A percentile compares a stretch with the other conserved stretches of the same genome.
Evolutionary conservation across 1,140 invertebrate genomes (phyloP).

Genomic region (Samia ricini): DNA sequence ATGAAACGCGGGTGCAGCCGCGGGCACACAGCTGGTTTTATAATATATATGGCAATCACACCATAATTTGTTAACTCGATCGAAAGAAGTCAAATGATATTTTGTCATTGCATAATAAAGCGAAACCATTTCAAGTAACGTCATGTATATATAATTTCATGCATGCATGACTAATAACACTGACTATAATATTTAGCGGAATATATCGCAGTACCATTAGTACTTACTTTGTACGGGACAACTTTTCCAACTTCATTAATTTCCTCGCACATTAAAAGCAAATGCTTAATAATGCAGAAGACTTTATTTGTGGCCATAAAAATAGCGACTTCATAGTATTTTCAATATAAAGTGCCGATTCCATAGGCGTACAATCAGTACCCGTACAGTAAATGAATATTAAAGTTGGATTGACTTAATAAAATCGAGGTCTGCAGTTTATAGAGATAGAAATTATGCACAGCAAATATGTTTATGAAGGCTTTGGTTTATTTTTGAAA

Average conservation of each 20-base stretch:
- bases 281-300: constrained; percentile 52
- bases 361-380: no score
- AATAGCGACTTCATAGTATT: constrained; percentile 18
- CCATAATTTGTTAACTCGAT: no score
- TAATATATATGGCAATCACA: no score
- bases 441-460: no score
- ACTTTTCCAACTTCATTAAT: constrained; percentile 58
- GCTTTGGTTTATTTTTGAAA: no score
- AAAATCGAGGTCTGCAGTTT: no score
- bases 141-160: neutral
- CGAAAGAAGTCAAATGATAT: neutral
- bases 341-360: neutral
- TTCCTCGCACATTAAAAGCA: constrained; percentile 49
- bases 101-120: neutral
- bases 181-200: neutral
- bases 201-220: constrained; percentile 1
- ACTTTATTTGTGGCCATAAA: constrained; percentile 27
- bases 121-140: neutral
- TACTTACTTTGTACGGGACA: constrained; percentile 21
- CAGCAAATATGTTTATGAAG: no score
- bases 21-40: no score
- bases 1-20: no score
- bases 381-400: no score
- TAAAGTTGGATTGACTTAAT: no score
- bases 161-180: neutral